Evolutionary conservation across 2,888 invertebrate species (phyloP).

Genomic region (Chloroclysta siterata): DNA sequence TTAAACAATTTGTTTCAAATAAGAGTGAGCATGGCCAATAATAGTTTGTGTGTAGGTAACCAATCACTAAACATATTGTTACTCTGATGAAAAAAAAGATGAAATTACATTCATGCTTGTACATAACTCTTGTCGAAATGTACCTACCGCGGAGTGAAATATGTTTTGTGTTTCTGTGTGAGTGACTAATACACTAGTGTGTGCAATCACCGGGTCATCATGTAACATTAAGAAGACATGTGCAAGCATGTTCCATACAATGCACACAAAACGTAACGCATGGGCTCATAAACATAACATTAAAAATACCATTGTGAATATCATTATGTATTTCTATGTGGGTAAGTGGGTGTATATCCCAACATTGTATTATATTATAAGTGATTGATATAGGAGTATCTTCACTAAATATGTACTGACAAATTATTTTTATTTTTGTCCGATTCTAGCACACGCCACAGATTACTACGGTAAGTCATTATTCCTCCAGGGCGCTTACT

Average conservation of each 20-base stretch:
- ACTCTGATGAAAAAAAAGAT: not conserved
- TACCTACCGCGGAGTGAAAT: slow-evolving; percentile 6
- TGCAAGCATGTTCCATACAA: slow-evolving; percentile 50
- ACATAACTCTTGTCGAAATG: not conserved
- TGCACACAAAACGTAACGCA: slow-evolving; percentile 55
- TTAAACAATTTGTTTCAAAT: slow-evolving; percentile 1
- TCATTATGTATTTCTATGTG: slow-evolving; percentile 33
- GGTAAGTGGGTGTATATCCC: slow-evolving; percentile 25
- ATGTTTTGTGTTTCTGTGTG: slow-evolving; percentile 33
- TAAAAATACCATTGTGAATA: slow-evolving; percentile 41
- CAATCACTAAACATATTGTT: slow-evolving; percentile 16
- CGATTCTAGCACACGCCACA: slow-evolving; percentile 94
- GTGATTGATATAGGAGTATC: slow-evolving; percentile 21
- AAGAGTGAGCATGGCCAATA: slow-evolving; percentile 21
- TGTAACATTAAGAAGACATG: slow-evolving; percentile 28
- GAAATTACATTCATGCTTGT: not conserved
- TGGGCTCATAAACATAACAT: slow-evolving; percentile 56
- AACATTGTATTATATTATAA: slow-evolving; percentile 16
- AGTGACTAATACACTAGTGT: slow-evolving; percentile 52
- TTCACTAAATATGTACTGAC: slow-evolving; percentile 60
- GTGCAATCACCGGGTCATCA: slow-evolving; percentile 38
- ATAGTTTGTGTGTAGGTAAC: slow-evolving; percentile 15
- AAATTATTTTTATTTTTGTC: slow-evolving; percentile 78
- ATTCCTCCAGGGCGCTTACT: slow-evolving; percentile 86
- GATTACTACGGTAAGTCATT: slow-evolving; percentile 99